phyloP scores from a whole-genome alignment of 2,888 invertebrate species.

The Ophion obscuratus region DNA sequence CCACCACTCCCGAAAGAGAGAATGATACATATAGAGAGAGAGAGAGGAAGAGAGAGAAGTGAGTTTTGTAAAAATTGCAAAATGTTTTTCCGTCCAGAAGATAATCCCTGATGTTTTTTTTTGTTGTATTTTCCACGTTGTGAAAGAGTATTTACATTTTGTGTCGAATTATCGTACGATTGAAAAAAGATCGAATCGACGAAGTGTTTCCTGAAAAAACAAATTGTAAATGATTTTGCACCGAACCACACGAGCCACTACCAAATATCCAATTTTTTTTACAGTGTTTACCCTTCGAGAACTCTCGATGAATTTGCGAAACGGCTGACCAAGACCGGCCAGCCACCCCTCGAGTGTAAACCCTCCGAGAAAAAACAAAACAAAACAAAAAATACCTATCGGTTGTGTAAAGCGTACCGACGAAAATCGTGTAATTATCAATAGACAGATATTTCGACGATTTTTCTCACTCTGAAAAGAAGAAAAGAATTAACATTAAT shows the following conservation, averaged over 20 bases:
- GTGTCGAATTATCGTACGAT: neutral
- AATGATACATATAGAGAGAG: constrained; percentile 14
- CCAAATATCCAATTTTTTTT: constrained; percentile 70
- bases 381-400: constrained; percentile 25
- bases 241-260: constrained; percentile 86
- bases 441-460: neutral
- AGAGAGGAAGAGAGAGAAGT: constrained; percentile 42
- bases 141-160: constrained; percentile 3
- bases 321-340: constrained; percentile 80
- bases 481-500: too few relatives aligned
- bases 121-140: neutral
- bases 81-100: constrained; percentile 52
- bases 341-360: constrained; percentile 64
- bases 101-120: constrained; percentile 38
- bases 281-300: constrained; percentile 55
- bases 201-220: constrained; percentile 29
- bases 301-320: constrained; percentile 57
- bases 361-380: constrained; percentile 4
- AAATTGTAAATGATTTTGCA: constrained; percentile 86
- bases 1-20: constrained; percentile 42
- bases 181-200: neutral
- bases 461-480: neutral
- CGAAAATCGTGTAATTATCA: neutral
- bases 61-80: constrained; percentile 79
- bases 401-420: constrained; percentile 10